Evolutionary conservation across 2,797 vertebrate genomes (phyloP), one percentile per base, ranked within the genome.

Genomic region (Synanceia verrucosa): DNA sequence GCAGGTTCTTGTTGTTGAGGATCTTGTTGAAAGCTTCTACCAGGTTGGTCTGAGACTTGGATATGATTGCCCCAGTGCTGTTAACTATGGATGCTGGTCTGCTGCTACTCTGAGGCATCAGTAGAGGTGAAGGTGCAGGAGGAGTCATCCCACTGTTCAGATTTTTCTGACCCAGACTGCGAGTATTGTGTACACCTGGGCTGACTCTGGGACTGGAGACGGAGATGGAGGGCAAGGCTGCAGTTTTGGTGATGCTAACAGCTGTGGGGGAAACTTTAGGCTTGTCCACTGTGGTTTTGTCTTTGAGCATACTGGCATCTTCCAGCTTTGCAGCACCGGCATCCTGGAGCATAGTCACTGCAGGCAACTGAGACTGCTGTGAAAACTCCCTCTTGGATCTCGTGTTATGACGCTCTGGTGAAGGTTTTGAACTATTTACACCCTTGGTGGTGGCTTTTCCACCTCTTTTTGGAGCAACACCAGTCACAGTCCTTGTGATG

Each of bases 21-120:
- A 99, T 97, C 87, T 96, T 97, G 92, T 99, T 99, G 84, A 99
- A 99, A 50, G 96, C 95, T 44, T 99, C 97, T 39, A 99, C 97
- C 52, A 99, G 89, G 88, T 95, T 97, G 76, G 97, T 97, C 82
- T 99, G 98, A 65, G 93, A 97, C 76, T 96, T 94, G 5, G 97
- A 98, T 60, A 98, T 97, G 78, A 97, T 96, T 0, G 96, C 96
- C 39, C 97, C 96, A 0, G 94, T 90, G 0, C 90, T 93, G 12
- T 95, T 84, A 1, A 96, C 90, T 0, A 96, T 94, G 0, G 95
- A 93, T 0, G 95, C 92, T 0, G 96, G 96, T 70, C 93, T 95
- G 9, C 93, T 94, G 76, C 94, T 89, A 48, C 90, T 91, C 51
- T 89, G 92, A 53, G 82, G 43, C 2, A 78, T 60, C 3, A 84